Evolutionary conservation across 2,888 invertebrate genomes (phyloP), one percentile per base, ranked within the genome.

Genomic region (Melinaea menophilus): DNA sequence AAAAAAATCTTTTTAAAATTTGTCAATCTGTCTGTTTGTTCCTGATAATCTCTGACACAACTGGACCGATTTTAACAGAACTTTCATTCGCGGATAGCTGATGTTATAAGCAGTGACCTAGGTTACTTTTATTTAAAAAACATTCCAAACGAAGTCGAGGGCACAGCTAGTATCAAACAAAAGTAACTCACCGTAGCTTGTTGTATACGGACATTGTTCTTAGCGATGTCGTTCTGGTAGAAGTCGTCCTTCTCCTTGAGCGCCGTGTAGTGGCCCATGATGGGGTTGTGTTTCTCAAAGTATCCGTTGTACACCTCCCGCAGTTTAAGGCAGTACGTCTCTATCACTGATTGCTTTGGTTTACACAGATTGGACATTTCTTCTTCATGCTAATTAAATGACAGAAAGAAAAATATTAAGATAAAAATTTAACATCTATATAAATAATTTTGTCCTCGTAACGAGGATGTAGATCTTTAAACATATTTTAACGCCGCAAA

Each of bases 191-290:
- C 89, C 68, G 82, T 75, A 51, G 85, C 81, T 12, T 81, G 76
- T 70, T 86, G 84, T 70, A 89, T 88, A 63, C 77, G 80, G 13
- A 75, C 63, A 59, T 87, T 88, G 48, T 91, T 89, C 62, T 79
- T 82, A 0, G 84, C 83, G 22, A 92, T 87, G 61, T 92, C 91
- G 45, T 91, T 80, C 55, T 91, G 90, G 72, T 91, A 92, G 69
- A 92, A 92, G 59, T 85, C 90, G 75, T 85, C 91, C 71, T 87
- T 92, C 79, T 84, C 91, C 64, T 79, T 81, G 72, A 82, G 72
- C 48, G 78, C 77, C 67, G 81, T 82, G 71, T 85, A 90, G 67
- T 89, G 88, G 2, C 75, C 82, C 83, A 89, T 88, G 59, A 90
- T 89, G 0, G 91, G 90, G 37, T 81, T 82, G 71, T 90, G 89